A percentile compares a stretch with the other conserved stretches of the same genome.
These are phyloP conservation scores for Nephrotoma flavescens DNA, from an alignment of 2,888 invertebrate genomes.

Conservation along the genomic window DNA sequence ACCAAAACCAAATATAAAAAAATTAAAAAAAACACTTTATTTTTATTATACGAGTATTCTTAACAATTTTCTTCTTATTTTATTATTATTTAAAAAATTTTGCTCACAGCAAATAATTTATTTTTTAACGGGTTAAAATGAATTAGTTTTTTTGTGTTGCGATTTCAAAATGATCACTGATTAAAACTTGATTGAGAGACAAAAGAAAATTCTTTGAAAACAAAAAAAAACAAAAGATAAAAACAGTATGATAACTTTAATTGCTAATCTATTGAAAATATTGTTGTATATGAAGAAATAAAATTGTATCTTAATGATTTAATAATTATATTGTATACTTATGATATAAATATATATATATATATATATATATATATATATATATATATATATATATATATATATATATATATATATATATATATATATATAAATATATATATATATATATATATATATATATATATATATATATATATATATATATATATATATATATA, in stretches of 20 bases:
- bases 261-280: not conserved
- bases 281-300: not conserved
- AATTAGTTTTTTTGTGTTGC: not conserved
- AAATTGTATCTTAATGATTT: not conserved
- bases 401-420: too few species aligned
- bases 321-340: not conserved
- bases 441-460: too few species aligned
- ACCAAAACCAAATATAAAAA: not conserved
- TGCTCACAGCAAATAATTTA: not conserved
- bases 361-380: too few species aligned
- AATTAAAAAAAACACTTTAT: not conserved
- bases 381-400: too few species aligned
- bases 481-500: too few species aligned
- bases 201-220: not conserved
- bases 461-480: too few species aligned
- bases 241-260: not conserved
- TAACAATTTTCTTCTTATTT: not conserved
- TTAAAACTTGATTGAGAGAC: not conserved
- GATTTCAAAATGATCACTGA: not conserved
- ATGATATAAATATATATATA: not conserved
- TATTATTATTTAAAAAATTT: not conserved
- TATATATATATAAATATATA: too few species aligned
- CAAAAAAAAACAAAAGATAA: not conserved
- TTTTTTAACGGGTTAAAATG: not conserved
- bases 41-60: not conserved